These are phyloP conservation scores for Montifringilla adamsi DNA, from an alignment of 2,113 vertebrate genomes.

Conservation along the genomic window DNA sequence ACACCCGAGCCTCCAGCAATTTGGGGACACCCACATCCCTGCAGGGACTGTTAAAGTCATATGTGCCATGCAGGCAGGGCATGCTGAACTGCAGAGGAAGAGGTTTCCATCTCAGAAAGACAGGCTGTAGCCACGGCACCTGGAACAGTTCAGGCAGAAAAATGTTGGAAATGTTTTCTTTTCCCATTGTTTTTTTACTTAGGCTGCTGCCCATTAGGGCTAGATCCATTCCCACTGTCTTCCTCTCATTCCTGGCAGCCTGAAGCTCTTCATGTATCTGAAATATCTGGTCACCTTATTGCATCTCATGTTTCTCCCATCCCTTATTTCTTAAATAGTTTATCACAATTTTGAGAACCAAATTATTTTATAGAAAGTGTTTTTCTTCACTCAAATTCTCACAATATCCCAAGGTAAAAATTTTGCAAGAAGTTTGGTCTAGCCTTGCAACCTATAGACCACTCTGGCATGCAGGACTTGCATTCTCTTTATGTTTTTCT, in stretches of 20 bases:
- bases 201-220: background rate
- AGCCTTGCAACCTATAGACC: fast-evolving
- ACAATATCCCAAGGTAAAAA: background rate
- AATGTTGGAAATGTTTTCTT: background rate
- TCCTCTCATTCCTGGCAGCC: background rate
- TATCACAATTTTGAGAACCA: background rate
- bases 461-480: background rate
- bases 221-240: background rate
- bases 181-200: background rate
- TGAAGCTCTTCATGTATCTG: background rate
- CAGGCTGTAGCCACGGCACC: background rate
- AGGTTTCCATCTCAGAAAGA: background rate
- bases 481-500: background rate
- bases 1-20: background rate
- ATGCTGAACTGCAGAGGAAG: background rate
- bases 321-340: background rate
- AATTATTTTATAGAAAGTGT: background rate
- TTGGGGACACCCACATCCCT: background rate
- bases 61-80: background rate
- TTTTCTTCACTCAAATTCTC: background rate
- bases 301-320: background rate
- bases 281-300: background rate
- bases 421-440: background rate
- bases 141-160: background rate
- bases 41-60: background rate